A percentile compares a stretch with the other conserved stretches of the same genome.
Evolutionary conservation across 2,113 vertebrate genomes (phyloP).

Genomic region (Elephas maximus): DNA sequence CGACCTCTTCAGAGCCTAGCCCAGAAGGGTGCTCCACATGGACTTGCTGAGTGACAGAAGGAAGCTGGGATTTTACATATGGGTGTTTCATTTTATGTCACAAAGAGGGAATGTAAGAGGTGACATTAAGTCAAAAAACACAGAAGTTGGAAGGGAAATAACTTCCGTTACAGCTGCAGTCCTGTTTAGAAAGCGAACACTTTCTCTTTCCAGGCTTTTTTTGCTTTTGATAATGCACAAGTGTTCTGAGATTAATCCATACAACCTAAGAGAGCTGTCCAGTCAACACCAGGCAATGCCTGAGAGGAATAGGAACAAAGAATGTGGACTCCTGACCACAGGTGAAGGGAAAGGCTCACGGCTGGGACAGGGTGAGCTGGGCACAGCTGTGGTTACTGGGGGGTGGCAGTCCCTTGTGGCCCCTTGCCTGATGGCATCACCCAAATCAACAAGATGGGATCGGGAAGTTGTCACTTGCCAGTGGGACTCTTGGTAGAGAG

Average conservation of each 20-base stretch:
- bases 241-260: constrained; percentile 6
- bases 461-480: neutral
- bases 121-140: neutral
- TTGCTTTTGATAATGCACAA: neutral
- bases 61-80: neutral
- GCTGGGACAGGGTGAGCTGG: neutral
- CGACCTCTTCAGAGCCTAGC: neutral
- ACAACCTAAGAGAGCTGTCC: neutral
- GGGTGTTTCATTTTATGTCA: neutral
- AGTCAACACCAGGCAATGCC: fast-evolving
- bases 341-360: neutral
- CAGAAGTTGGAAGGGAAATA: neutral
- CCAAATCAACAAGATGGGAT: neutral
- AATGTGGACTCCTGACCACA: neutral
- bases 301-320: neutral
- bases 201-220: too few species aligned
- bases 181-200: neutral
- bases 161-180: neutral
- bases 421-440: neutral
- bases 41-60: neutral
- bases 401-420: neutral
- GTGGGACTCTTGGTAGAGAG: too few species aligned
- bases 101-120: neutral
- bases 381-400: neutral
- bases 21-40: neutral